Conservation (phyloP, 2,797 vertebrate species). For the Zalophus californianus region DNA sequence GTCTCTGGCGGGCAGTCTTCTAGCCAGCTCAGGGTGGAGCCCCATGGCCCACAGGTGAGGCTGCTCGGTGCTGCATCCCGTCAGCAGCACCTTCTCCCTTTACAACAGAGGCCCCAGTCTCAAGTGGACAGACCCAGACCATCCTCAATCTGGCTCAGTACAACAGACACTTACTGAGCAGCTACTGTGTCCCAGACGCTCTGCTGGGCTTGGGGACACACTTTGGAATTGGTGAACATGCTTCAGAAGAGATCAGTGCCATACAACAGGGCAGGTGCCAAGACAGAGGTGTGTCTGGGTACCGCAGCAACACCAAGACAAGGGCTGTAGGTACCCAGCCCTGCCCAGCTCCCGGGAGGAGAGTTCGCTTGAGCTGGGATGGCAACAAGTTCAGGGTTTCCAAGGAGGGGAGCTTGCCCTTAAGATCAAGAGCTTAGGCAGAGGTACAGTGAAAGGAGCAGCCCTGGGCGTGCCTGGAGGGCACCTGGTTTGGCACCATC, state of each 20-base stretch:
- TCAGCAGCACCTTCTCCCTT: background rate
- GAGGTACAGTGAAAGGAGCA: background rate
- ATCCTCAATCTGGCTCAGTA: background rate
- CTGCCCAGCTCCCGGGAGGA: background rate
- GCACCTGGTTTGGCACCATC: background rate
- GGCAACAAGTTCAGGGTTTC: background rate
- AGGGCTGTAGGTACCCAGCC: too few relatives aligned
- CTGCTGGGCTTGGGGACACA: background rate
- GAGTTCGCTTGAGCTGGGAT: rapidly evolving
- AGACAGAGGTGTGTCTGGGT: background rate
- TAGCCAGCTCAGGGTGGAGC: background rate
- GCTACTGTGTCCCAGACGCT: background rate
- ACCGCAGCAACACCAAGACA: rapidly evolving
- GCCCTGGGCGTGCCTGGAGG: rapidly evolving
- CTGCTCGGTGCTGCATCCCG: rapidly evolving
- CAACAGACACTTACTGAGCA: rapidly evolving
- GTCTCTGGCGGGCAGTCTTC: background rate
- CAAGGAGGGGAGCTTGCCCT: too few relatives aligned
- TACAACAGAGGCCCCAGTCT: too few relatives aligned
- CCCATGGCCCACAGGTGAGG: too few relatives aligned
- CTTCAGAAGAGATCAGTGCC: background rate
- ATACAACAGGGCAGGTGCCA: rapidly evolving
- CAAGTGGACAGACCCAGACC: background rate
- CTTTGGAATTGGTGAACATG: too few relatives aligned
- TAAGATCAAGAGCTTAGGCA: background rate